Conservation (phyloP, 1,140 invertebrate genomes). For the Drosophila baimaii region DNA sequence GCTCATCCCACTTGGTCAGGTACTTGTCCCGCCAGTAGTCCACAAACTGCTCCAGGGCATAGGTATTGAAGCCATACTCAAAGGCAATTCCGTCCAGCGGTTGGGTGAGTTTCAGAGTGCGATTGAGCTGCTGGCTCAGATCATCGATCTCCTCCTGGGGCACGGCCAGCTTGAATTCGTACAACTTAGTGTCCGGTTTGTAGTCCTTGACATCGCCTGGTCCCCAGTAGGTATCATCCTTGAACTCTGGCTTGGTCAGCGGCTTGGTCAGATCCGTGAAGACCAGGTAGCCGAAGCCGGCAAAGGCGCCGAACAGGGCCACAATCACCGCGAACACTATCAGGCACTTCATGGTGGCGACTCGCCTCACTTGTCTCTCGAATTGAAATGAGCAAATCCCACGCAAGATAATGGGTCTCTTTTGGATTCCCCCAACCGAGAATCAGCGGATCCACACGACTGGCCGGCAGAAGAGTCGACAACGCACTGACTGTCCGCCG, state of each 20-base stretch:
- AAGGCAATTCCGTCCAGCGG: slow-evolving; percentile 89
- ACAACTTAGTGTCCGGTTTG: slow-evolving; percentile 62
- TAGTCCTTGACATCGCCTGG: slow-evolving; percentile 65
- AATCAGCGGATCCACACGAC: slow-evolving; percentile 10
- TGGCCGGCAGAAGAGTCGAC: not conserved
- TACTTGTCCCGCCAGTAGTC: slow-evolving; percentile 90
- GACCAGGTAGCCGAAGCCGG: slow-evolving; percentile 67
- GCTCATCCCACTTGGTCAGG: slow-evolving; percentile 87
- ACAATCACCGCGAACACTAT: slow-evolving; percentile 69
- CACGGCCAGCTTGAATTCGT: slow-evolving; percentile 63
- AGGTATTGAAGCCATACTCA: slow-evolving; percentile 91
- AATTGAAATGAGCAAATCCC: slow-evolving; percentile 43
- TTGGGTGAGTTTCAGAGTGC: slow-evolving; percentile 85
- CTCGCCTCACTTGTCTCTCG: slow-evolving; percentile 6
- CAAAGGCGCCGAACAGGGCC: slow-evolving; percentile 62
- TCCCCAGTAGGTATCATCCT: slow-evolving; percentile 79
- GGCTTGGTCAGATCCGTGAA: slow-evolving; percentile 71
- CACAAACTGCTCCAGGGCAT: slow-evolving; percentile 88
- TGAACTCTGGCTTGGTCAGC: slow-evolving; percentile 71
- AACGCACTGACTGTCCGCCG: slow-evolving; percentile 31
- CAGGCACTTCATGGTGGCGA: slow-evolving; percentile 69
- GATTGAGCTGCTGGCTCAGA: slow-evolving; percentile 86
- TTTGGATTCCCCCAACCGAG: not conserved
- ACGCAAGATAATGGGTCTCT: not conserved
- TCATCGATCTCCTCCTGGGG: slow-evolving; percentile 85